Evolutionary conservation across 1,140 invertebrate genomes (phyloP), one percentile per base, ranked within the genome.

Genomic region (Papilio polyxenes): DNA sequence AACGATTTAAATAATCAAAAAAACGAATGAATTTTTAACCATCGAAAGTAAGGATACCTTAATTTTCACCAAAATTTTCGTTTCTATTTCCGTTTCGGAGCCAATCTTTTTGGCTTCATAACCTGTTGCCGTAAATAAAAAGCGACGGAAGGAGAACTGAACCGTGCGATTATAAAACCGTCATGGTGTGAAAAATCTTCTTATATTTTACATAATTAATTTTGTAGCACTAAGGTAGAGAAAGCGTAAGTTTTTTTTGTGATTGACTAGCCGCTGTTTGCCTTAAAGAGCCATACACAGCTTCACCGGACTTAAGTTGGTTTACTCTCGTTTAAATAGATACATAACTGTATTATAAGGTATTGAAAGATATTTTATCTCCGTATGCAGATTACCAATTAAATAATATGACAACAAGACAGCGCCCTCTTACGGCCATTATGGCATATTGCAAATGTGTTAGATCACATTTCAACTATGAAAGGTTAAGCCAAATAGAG

Each of bases 31-130:
- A 17, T 56, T 15, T 75, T 7, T 40, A 75, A 48, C 40, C 37
- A 59, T n/a, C 59, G 2, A 75, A 75, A 75, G 75, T 51, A 75
- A 49, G 75, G 49, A 53, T 76, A 53, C 75, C 75, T 31, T 76
- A 76, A 23, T 51, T n/a, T 48, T 79, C 48, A 56, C 77, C 77
- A 65, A 78, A 56, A 56, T 59, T 40, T 37, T 4, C 13, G 13
- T 37, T 37, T 6, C 31, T 72, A 62, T 79, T 59, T 79, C 53
- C 77, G 77, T 44, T 56, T 79, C 53, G 7, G 77, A 62, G 77
- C 77, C 77, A 79, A 79, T 62, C 65, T 79, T 76, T 77, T 78
- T 78, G 17, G 77, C 53, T 79, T 79, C 56, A 79, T 79, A 79
- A 79, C 77, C 77, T 79, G 77, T 79, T 79, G 77, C 77, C 51